Evolutionary conservation across 2,113 vertebrate genomes (phyloP).

Genomic region (Seriola rivoliana): DNA sequence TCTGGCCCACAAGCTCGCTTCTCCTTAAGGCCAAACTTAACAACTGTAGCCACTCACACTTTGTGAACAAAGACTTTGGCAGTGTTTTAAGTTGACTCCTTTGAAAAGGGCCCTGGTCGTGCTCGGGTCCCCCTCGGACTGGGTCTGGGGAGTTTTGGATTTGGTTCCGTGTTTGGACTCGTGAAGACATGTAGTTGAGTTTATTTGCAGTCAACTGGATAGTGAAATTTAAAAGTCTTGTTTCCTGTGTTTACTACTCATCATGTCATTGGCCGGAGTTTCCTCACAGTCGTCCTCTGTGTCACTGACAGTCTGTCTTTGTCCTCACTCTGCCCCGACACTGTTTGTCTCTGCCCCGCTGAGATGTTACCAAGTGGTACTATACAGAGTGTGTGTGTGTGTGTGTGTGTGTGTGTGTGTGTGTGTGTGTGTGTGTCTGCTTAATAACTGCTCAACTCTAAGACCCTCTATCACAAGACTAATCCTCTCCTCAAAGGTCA

Average conservation of each 20-base stretch:
- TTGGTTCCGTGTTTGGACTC: background rate
- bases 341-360: conserved; percentile 48
- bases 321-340: conserved; percentile 13
- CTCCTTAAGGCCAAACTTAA: too few relatives aligned
- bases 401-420: conserved; percentile 25
- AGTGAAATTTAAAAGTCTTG: background rate
- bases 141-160: too few relatives aligned
- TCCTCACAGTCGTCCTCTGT: conserved; percentile 38
- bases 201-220: background rate
- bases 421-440: conserved; percentile 19
- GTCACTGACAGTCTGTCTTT: conserved; percentile 48
- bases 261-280: background rate
- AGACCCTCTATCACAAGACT: conserved; percentile 42
- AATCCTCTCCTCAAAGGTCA: conserved; percentile 59
- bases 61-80: too few relatives aligned
- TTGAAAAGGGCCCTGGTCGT: too few relatives aligned
- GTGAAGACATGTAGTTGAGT: background rate
- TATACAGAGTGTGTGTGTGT: conserved; percentile 18
- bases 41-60: too few relatives aligned
- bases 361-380: conserved; percentile 60
- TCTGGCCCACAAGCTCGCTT: too few relatives aligned
- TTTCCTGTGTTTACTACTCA: conserved; percentile 6
- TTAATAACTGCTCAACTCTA: conserved; percentile 31
- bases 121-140: too few relatives aligned
- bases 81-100: too few relatives aligned